These are phyloP conservation scores for Steatocranus sp. DNA, from an alignment of 2,797 vertebrate species.

Conservation along the genomic window DNA sequence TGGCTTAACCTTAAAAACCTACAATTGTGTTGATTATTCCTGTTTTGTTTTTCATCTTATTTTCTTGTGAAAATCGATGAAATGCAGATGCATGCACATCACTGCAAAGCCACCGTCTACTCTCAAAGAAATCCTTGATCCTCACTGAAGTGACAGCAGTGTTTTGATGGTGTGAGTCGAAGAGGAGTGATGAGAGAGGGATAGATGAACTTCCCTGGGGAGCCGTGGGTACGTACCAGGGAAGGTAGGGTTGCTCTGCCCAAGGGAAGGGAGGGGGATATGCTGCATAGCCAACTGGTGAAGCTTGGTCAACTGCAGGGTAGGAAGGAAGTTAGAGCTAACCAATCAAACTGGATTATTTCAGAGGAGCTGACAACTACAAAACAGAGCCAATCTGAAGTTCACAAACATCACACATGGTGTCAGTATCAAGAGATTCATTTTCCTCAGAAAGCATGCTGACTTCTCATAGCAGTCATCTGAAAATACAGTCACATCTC, in stretches of 20 bases:
- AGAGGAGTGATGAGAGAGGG: conserved; percentile 74
- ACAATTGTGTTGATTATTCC: not conserved
- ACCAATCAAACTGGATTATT: conserved; percentile 96
- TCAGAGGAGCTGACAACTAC: conserved; percentile 88
- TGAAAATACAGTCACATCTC: conserved; percentile 59
- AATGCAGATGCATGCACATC: not conserved
- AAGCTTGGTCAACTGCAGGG: conserved; percentile 99
- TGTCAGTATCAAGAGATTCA: conserved; percentile 54
- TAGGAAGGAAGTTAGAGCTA: conserved; percentile 99
- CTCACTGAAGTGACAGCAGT: conserved; percentile 51
- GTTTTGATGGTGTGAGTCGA: conserved; percentile 64
- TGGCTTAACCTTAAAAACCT: conserved; percentile 18
- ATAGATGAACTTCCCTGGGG: conserved; percentile 89
- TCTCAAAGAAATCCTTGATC: conserved; percentile 51
- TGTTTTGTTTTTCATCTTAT: not conserved
- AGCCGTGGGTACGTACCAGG: conserved; percentile 96
- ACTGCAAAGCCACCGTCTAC: not conserved
- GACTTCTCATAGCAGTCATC: conserved; percentile 34
- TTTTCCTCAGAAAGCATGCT: conserved; percentile 53
- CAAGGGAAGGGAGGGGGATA: conserved; percentile 97
- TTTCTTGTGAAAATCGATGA: not conserved
- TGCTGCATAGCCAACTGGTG: conserved; percentile 99
- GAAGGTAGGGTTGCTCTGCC: conserved; percentile 98
- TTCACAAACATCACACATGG: conserved; percentile 72
- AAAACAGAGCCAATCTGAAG: conserved; percentile 74